Base-by-base conservation (phyloP, 2,797 vertebrate genomes). In the Peromyscus eremicus region DNA sequence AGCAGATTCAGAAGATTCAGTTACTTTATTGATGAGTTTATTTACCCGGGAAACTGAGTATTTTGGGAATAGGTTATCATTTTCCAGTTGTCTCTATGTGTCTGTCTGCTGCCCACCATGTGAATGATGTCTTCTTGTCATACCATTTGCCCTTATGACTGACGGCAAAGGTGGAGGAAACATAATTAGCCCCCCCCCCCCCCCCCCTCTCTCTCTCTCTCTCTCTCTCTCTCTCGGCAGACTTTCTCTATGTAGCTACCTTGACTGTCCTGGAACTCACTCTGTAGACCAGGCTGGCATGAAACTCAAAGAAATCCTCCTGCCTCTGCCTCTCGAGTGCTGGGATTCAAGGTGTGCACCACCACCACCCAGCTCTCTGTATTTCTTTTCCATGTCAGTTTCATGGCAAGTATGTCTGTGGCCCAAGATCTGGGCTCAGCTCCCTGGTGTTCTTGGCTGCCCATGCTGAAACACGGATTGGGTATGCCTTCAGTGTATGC, bases 331-430 rank as follows among this genome's bases (percentile, higher is more conserved):
- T 71, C 49, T 49, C 8, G 1, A 21, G 6, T 37, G n/a, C 70
- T 71, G 12, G 66, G 32, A 34, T 68, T 68, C 14, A 68, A 68
- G 66, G 12, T 68, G 5, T 68, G 17, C 0, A 17, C 16, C 68
- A 21, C 70, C 49, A 37, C 70, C n/a, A 71, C n/a, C 19, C 37
- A n/a, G 17, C 82, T 34, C 84, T 19, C 73, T 55, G 49, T 64
- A 64, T 91, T 91, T 96, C 66, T 60, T 96, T 94, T 94, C 52
- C 64, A 29, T 77, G 46, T 94, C 95, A 49, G 43, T 89, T 95
- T 92, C 76, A 86, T 66, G 83, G 71, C 66, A 57, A 94, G 88
- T 81, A 70, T 29, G 14, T 52, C 25, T 75, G 73, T 96, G 73
- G 95, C 52, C 40, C 66, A 84, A 29, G 1, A 43, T 73, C 6